Conservation (phyloP, 1,140 invertebrate species). For the Brachionus rotundiformis region DNA sequence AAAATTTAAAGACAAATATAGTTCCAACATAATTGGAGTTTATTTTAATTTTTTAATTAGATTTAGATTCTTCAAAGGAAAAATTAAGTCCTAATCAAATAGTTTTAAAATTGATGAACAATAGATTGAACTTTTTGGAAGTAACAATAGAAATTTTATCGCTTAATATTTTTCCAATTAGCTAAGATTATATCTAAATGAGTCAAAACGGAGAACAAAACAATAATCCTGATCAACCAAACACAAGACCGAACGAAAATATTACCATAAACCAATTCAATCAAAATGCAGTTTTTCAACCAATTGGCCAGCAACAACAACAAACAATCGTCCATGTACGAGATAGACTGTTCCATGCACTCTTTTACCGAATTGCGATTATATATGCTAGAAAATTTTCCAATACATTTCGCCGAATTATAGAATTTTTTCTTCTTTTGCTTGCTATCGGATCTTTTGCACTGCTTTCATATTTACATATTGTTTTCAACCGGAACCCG, state of each 20-base stretch:
- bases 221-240: not conserved
- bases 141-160: too few relatives aligned
- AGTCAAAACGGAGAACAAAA: not conserved
- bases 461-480: slow-evolving; percentile 86
- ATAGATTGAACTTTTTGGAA: not conserved
- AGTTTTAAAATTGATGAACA: too few relatives aligned
- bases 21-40: not conserved
- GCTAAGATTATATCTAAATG: not conserved
- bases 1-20: not conserved
- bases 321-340: slow-evolving; percentile 49
- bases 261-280: not conserved
- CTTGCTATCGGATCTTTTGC: slow-evolving; percentile 9
- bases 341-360: slow-evolving; percentile 43
- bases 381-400: slow-evolving; percentile 40
- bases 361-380: slow-evolving; percentile 51
- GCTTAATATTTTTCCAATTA: too few relatives aligned
- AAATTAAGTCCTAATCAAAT: not conserved
- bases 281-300: not conserved
- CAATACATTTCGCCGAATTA: slow-evolving; percentile 7
- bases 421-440: not conserved
- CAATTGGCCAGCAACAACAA: slow-evolving; percentile 37
- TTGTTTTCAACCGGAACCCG: slow-evolving; percentile 85
- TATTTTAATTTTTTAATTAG: slow-evolving; percentile 2
- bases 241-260: not conserved
- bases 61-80: not conserved